These are phyloP conservation scores for Malthinus seriepunctatus DNA, from an alignment of 2,888 invertebrate genomes.

Conservation along the genomic window DNA sequence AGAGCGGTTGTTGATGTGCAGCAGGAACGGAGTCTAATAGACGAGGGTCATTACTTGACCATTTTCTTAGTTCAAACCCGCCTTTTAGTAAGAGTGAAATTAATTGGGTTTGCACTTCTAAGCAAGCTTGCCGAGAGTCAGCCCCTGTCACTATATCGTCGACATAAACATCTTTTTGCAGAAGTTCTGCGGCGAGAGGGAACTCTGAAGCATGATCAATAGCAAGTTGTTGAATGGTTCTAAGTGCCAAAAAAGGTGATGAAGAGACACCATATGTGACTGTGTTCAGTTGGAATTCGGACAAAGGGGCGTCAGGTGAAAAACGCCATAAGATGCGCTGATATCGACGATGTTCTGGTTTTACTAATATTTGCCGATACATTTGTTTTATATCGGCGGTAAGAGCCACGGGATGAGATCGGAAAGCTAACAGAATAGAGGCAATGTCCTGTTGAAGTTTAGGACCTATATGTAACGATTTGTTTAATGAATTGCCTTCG, in stretches of 20 bases:
- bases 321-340: slow-evolving; percentile 48
- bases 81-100: slow-evolving; percentile 18
- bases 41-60: slow-evolving; percentile 27
- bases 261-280: slow-evolving; percentile 45
- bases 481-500: slow-evolving; percentile 43
- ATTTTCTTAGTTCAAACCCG: slow-evolving; percentile 35
- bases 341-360: slow-evolving; percentile 35
- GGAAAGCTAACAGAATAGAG: slow-evolving; percentile 40
- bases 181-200: slow-evolving; percentile 21
- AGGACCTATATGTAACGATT: slow-evolving; percentile 41
- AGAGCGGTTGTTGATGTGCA: not conserved
- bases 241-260: slow-evolving; percentile 39
- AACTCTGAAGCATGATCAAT: slow-evolving; percentile 25
- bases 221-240: slow-evolving; percentile 38
- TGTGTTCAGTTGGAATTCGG: too few species aligned
- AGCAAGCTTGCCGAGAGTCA: too few species aligned
- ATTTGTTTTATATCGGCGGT: slow-evolving; percentile 48
- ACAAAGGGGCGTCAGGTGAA: too few species aligned
- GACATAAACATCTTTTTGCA: slow-evolving; percentile 39
- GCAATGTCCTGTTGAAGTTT: slow-evolving; percentile 42
- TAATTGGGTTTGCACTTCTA: slow-evolving; percentile 25
- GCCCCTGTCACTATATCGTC: slow-evolving; percentile 40
- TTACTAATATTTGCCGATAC: slow-evolving; percentile 43
- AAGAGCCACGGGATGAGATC: slow-evolving; percentile 39
- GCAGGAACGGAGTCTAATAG: not conserved